Base-by-base conservation (phyloP, 2,797 vertebrate genomes). In the Catharus ustulatus region DNA sequence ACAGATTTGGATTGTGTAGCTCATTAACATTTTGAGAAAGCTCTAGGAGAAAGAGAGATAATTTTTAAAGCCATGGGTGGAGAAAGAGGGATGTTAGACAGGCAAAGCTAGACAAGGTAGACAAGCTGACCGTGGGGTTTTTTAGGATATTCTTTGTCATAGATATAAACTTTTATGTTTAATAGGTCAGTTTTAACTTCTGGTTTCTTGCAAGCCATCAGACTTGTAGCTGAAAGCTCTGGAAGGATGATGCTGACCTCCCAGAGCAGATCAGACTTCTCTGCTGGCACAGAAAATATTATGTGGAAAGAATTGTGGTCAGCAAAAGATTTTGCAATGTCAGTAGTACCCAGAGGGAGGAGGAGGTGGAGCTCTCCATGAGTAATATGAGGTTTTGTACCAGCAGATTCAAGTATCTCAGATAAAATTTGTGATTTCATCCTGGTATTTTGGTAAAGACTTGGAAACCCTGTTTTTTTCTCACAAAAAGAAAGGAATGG, bases 321-420 rank as follows among this genome's bases (percentile, higher is more conserved):
- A 94, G 80, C 36, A 90, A 86, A 94, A 84, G 66, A 87, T 94
- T 93, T 95, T 2, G 1, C 83, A 94, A 88, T 1, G 15, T 95
- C 71, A 94, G 62, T 80, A 81, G 36, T 69, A 78, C 30, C 77
- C 67, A 76, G 79, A 90, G 66, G 52, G 90, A 90, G 83, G 59
- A 86, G 0, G 17, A 87, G 84, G 79, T 89, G 57, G 87, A 95
- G 91, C 55, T 69, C 36, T 69, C 1, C 0, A 11, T 93, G 83
- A 95, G 46, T 91, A 88, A 94, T 82, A 61, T 32, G 81, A 71
- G 46, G 43, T 95, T 92, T 92, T 58, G 72, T 94, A 93, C 75
- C 72, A 93, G 81, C 24, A 80, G 49, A 34, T 92, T 81, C 90
- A 42, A 89, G 40, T 89, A 71, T 62, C 46, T 75, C 52, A 66